Percentiles rank a stretch among this genome's conserved stretches.
These are phyloP conservation scores for Eueides isabella DNA, from an alignment of 1,140 invertebrate genomes.

Conservation along the genomic window DNA sequence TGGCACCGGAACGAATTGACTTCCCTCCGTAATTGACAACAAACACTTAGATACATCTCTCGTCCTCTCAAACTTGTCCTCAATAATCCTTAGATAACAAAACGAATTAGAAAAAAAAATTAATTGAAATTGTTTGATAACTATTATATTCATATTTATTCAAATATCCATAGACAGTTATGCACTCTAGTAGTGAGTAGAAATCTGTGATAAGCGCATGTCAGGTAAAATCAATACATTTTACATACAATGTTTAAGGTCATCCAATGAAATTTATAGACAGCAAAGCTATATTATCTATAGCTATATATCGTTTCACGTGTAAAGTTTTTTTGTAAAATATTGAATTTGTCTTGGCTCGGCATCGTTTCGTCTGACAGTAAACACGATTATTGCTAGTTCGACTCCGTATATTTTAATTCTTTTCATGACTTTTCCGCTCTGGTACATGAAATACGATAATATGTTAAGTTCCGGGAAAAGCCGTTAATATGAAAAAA, in stretches of 20 bases:
- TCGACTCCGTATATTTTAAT: too few relatives aligned
- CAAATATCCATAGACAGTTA: background rate
- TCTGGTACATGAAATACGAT: too few relatives aligned
- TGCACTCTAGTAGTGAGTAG: background rate
- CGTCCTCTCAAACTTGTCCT: too few relatives aligned
- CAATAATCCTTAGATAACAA: background rate
- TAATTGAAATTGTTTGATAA: background rate
- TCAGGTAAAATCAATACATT: slow-evolving; percentile 23
- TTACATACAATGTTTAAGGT: background rate
- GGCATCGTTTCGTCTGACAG: too few relatives aligned
- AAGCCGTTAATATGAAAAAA: too few relatives aligned
- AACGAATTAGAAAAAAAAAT: background rate
- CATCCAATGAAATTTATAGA: slow-evolving; percentile 6
- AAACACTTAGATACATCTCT: background rate
- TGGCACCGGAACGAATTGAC: background rate
- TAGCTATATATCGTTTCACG: too few relatives aligned
- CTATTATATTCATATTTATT: background rate
- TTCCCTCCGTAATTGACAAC: background rate
- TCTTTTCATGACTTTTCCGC: too few relatives aligned
- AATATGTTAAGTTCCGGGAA: too few relatives aligned
- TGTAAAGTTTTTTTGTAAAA: background rate
- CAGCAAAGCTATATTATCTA: background rate
- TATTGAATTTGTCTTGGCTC: too few relatives aligned
- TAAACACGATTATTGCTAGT: too few relatives aligned
- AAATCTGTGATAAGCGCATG: slow-evolving; percentile 13